Percentiles rank a stretch among this genome's conserved stretches.
Evolutionary conservation across 1,140 invertebrate genomes (phyloP).

Genomic region (Euwallacea similis): DNA sequence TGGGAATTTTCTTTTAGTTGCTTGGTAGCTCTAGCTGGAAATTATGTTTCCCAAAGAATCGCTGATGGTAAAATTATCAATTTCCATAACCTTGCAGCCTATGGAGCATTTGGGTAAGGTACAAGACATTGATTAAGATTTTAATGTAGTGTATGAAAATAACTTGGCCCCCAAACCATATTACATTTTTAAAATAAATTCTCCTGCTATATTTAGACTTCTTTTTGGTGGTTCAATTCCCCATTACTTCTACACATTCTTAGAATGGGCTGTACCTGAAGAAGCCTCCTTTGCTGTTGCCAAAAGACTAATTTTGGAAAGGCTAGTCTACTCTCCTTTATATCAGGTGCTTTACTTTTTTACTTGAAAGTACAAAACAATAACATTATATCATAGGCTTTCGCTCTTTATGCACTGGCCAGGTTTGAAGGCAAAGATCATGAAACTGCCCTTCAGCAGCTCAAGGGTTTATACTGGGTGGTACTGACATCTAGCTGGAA

Average conservation of each 20-base stretch:
- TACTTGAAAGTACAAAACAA: neutral
- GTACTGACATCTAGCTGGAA: slow-evolving; percentile 70
- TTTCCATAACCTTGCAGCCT: slow-evolving; percentile 66
- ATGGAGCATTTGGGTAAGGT: slow-evolving; percentile 69
- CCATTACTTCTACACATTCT: slow-evolving; percentile 69
- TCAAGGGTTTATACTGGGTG: slow-evolving; percentile 63
- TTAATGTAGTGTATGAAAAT: too few relatives aligned
- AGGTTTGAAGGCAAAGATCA: slow-evolving; percentile 73
- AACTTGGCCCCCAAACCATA: slow-evolving; percentile 1
- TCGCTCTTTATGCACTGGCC: slow-evolving; percentile 68
- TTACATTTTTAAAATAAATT: slow-evolving; percentile 20
- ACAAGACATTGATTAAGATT: neutral
- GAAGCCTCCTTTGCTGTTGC: slow-evolving; percentile 58
- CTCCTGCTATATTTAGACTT: slow-evolving; percentile 56
- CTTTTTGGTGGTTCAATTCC: slow-evolving; percentile 72
- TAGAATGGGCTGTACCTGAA: slow-evolving; percentile 61
- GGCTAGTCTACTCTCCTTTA: slow-evolving; percentile 67
- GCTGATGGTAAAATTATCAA: slow-evolving; percentile 62
- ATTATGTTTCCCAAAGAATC: slow-evolving; percentile 67
- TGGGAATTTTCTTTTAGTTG: slow-evolving; percentile 55
- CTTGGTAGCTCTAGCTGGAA: slow-evolving; percentile 65
- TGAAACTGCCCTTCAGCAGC: slow-evolving; percentile 59
- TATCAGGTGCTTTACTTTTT: slow-evolving; percentile 58
- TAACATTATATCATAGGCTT: slow-evolving; percentile 37
- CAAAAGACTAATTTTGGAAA: slow-evolving; percentile 65